A percentile compares a stretch with the other conserved stretches of the same genome.
These are phyloP conservation scores for Tor tambroides DNA, from an alignment of 2,113 vertebrate genomes.

Conservation along the genomic window DNA sequence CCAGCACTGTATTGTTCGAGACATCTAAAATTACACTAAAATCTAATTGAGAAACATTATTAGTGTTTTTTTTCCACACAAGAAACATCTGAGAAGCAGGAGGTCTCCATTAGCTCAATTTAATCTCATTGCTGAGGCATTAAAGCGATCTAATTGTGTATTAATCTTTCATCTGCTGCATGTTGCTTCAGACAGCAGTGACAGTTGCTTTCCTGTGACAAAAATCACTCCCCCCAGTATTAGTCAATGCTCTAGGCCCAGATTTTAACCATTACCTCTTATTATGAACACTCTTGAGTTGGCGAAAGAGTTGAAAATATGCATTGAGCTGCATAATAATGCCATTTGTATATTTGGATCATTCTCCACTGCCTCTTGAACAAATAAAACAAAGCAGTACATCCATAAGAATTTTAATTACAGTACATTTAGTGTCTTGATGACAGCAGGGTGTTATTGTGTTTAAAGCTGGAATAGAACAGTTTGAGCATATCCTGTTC, in stretches of 20 bases:
- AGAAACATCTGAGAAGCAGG: conserved; percentile 23
- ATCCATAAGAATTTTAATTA: conserved; percentile 5
- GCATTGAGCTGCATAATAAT: background rate
- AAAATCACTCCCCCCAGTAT: conserved; percentile 71
- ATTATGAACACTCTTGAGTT: conserved; percentile 28
- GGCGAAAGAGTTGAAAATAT: background rate
- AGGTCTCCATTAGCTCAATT: background rate
- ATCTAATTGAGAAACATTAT: background rate
- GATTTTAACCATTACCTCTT: conserved; percentile 56
- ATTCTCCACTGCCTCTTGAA: background rate
- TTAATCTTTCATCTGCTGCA: conserved; percentile 53
- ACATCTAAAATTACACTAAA: background rate
- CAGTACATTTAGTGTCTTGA: background rate
- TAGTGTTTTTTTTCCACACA: background rate
- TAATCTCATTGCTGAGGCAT: conserved; percentile 18
- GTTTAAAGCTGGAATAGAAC: background rate
- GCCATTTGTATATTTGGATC: background rate
- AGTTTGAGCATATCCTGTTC: conserved; percentile 48
- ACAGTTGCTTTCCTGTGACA: conserved; percentile 43
- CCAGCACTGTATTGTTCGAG: background rate
- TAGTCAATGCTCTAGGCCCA: conserved; percentile 64
- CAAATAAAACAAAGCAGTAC: background rate
- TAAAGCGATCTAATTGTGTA: background rate
- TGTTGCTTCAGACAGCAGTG: conserved; percentile 32
- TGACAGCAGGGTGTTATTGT: conserved; percentile 9